Evolutionary conservation across 2,888 invertebrate species (phyloP).

Genomic region (Piscicola geometra): DNA sequence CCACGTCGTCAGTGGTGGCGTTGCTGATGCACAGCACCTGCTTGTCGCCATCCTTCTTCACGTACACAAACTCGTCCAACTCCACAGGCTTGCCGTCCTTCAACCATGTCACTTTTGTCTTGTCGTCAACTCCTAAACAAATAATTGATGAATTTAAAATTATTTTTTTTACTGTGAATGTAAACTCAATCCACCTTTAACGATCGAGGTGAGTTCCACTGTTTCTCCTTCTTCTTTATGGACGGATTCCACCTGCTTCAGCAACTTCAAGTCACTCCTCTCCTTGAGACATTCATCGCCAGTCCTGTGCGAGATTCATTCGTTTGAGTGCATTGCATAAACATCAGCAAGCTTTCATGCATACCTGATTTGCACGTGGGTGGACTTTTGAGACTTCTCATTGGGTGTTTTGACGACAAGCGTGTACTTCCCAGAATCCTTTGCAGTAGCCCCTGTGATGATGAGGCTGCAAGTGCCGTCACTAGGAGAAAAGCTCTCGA

Average conservation of each 20-base stretch:
- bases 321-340: too few relatives aligned
- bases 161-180: not conserved
- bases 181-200: slow-evolving; percentile 31
- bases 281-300: not conserved
- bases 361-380: not conserved
- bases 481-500: not conserved
- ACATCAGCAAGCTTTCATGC: too few relatives aligned
- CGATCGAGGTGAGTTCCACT: slow-evolving; percentile 35
- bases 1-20: slow-evolving; percentile 41
- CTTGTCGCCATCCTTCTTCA: slow-evolving; percentile 48
- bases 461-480: slow-evolving; percentile 6
- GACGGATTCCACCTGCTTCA: slow-evolving; percentile 31
- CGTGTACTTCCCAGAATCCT: not conserved
- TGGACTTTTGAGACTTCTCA: slow-evolving; percentile 10
- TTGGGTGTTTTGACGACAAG: slow-evolving; percentile 1
- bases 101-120: slow-evolving; percentile 38
- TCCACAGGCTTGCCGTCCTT: slow-evolving; percentile 35
- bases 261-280: slow-evolving; percentile 24
- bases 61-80: slow-evolving; percentile 41
- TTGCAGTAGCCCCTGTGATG: not conserved
- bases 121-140: not conserved
- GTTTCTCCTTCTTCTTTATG: slow-evolving; percentile 32
- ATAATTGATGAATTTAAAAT: not conserved
- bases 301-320: not conserved
- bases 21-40: slow-evolving; percentile 36